These are phyloP conservation scores for Sebastolobus altivelis DNA, from an alignment of 2,797 vertebrate species.

Conservation along the genomic window DNA sequence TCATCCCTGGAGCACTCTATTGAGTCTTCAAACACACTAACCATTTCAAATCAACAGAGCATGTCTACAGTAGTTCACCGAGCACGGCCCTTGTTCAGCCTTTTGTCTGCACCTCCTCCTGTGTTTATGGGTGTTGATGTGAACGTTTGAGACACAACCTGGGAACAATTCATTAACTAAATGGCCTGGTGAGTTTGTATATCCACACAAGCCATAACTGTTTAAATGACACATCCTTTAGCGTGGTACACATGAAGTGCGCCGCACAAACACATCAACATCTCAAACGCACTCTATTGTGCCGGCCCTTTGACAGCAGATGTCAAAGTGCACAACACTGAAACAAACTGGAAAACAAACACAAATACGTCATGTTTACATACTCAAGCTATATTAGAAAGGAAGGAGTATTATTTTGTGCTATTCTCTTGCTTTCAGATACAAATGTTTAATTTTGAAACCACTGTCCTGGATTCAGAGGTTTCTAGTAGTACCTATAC, in stretches of 20 bases:
- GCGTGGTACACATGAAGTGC: conserved; percentile 51
- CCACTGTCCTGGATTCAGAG: conserved; percentile 14
- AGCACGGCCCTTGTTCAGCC: conserved; percentile 23
- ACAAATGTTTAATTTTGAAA: conserved; percentile 34
- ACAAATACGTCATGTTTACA: conserved; percentile 56
- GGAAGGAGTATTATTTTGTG: conserved; percentile 27
- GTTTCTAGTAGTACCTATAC: neutral
- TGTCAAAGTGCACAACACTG: conserved; percentile 26
- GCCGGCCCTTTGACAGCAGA: conserved; percentile 33
- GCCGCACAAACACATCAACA: conserved; percentile 65
- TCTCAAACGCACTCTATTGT: conserved; percentile 63
- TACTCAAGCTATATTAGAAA: conserved; percentile 32
- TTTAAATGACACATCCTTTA: conserved; percentile 82
- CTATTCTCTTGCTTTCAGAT: conserved; percentile 45
- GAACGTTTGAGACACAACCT: conserved; percentile 63
- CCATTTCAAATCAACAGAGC: conserved; percentile 3
- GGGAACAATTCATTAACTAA: conserved; percentile 73
- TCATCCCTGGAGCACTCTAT: neutral
- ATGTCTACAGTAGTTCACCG: conserved; percentile 23
- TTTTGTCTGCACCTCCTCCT: conserved; percentile 64
- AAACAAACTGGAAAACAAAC: conserved; percentile 28
- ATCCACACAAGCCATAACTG: conserved; percentile 75
- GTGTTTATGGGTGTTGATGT: conserved; percentile 85
- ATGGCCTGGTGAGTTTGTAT: conserved; percentile 73
- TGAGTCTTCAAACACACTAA: neutral